A percentile compares a stretch with the other conserved stretches of the same genome.
phyloP scores from a whole-genome alignment of 2,797 vertebrate genomes.

The Scolopax rusticola region DNA sequence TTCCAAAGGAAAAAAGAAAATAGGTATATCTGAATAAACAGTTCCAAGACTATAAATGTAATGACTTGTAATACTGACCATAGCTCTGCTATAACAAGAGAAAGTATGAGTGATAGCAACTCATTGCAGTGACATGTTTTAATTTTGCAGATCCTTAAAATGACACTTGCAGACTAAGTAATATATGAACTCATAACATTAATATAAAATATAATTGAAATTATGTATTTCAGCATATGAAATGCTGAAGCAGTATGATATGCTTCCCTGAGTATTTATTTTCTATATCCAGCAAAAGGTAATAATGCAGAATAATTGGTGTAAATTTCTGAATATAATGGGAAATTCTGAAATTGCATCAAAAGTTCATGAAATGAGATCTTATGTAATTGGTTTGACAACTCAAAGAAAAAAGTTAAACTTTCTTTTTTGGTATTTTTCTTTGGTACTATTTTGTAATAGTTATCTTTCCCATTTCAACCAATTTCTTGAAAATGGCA shows the following conservation, averaged over 20 bases:
- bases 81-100: neutral
- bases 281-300: neutral
- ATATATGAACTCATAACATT: neutral
- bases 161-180: neutral
- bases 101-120: neutral
- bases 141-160: conserved; percentile 15
- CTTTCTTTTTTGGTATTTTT: neutral
- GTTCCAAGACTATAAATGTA: neutral
- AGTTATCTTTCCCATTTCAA: conserved; percentile 4
- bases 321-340: neutral
- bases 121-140: neutral
- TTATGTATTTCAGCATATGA: neutral
- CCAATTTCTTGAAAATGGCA: neutral
- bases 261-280: neutral
- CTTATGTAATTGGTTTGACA: neutral
- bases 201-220: neutral
- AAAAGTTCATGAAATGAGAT: neutral
- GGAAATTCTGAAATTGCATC: neutral
- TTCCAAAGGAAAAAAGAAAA: neutral
- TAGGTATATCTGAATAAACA: neutral
- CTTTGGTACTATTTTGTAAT: neutral
- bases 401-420: neutral
- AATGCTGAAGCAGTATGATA: neutral
- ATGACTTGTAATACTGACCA: neutral
- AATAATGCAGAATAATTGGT: neutral